These are phyloP conservation scores for Cyprinus carpio DNA, from an alignment of 2,113 vertebrate genomes.

Conservation along the genomic window DNA sequence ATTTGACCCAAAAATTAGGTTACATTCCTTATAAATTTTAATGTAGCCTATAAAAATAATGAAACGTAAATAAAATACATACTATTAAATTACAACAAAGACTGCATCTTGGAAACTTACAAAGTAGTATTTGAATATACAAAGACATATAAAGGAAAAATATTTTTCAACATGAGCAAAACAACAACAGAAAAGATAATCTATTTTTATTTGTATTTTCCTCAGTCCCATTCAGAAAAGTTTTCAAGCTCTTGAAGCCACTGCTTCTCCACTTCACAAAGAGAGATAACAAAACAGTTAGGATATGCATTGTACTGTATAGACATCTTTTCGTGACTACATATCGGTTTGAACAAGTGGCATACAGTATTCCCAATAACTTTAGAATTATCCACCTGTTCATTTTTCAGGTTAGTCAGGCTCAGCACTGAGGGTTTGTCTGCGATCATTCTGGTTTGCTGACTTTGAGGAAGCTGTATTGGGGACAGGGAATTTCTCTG, in stretches of 20 bases:
- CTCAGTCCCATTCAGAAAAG: slow-evolving; percentile 51
- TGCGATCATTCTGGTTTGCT: background rate
- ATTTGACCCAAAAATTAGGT: background rate
- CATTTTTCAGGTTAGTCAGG: slow-evolving; percentile 21
- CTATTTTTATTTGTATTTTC: background rate
- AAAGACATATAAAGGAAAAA: background rate
- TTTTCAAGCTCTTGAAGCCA: slow-evolving; percentile 53
- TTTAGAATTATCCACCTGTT: slow-evolving; percentile 38
- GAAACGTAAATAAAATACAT: background rate
- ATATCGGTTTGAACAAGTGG: background rate
- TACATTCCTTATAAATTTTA: background rate
- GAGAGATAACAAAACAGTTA: background rate
- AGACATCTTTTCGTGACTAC: background rate
- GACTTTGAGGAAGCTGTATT: slow-evolving; percentile 11
- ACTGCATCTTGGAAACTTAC: background rate
- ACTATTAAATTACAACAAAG: background rate
- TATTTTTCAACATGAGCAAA: background rate
- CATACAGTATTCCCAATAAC: background rate
- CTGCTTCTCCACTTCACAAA: slow-evolving; percentile 45
- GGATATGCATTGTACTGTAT: background rate
- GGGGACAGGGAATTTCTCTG: background rate
- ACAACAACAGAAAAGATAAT: background rate
- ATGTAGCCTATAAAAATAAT: background rate
- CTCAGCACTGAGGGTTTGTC: background rate
- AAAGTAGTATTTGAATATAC: background rate